Base-by-base conservation (phyloP, 2,797 vertebrate genomes). In the Mormyrops attenuatus region DNA sequence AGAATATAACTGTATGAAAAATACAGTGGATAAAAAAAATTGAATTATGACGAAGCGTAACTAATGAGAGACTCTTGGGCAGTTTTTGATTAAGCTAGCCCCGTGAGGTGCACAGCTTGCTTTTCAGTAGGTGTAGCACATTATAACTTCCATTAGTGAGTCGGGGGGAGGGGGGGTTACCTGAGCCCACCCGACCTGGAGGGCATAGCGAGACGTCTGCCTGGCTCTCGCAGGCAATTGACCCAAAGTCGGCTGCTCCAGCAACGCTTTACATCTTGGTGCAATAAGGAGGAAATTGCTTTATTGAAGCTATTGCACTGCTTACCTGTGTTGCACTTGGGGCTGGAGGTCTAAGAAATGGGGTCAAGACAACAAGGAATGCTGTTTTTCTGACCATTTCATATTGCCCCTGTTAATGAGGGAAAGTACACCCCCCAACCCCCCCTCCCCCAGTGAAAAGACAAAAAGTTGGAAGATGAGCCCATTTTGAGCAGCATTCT, bases 11-110 rank as follows among this genome's bases (percentile, higher is more conserved):
- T 87, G 60, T 44, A 66, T 85, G 85, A 86, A 87, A 77, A 87
- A 44, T 57, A 17, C 66, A 26, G 84, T 53, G 30, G 47, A 87
- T 87, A 26, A 89, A 89, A n/a, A 77, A 88, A 22, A 66, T 15
- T n/a, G 50, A 66, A 88, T 82, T 85, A 88, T 88, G 89, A 90
- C 47, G 5, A 90, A 60, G 22, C 53, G 13, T 34, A 50, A 63
- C 22, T 88, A 38, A 88, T 57, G 53, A 88, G 86, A 84, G 73
- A 50, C 20, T 17, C 38, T 50, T 41, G 30, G 53, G 53, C n/a
- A 52, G 20, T 5, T 52, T 55, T 22, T 41, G 63, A 87, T 89
- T 41, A 87, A 22, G 47, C 13, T 7, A 26, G 7, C 20, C 30
- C 41, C 15, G 5, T 20, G 38, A 22, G 38, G 8, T 52, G 84